A percentile compares a stretch with the other conserved stretches of the same genome.
These are phyloP conservation scores for Brachionus paranguensis DNA, from an alignment of 1,140 invertebrate species.

Conservation along the genomic window DNA sequence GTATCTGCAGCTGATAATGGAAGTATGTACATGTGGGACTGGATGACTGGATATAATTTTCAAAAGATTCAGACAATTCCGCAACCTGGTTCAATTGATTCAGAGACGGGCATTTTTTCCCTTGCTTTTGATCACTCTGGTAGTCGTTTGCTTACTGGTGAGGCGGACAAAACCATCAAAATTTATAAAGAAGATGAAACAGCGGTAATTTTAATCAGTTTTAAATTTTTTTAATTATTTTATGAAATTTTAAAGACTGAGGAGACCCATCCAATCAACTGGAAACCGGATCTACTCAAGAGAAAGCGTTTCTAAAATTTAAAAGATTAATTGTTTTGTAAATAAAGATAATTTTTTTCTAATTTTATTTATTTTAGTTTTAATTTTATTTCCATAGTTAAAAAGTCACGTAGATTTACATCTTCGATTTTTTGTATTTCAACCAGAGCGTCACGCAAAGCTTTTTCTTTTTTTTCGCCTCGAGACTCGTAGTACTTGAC, in stretches of 20 bases:
- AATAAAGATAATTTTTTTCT: constrained; percentile 5
- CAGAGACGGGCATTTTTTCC: constrained; percentile 92
- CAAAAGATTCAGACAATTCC: constrained; percentile 83
- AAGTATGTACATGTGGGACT: constrained; percentile 97
- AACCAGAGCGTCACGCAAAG: not conserved
- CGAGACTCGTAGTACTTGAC: not conserved
- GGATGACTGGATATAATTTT: constrained; percentile 96
- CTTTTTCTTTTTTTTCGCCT: not conserved
- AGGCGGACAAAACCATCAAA: constrained; percentile 99
- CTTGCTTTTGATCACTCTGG: constrained; percentile 90
- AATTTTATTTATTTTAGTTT: constrained; percentile 22
- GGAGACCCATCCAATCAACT: constrained; percentile 91
- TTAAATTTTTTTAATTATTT: not conserved
- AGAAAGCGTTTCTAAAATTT: constrained; percentile 24
- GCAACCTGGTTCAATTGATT: constrained; percentile 98
- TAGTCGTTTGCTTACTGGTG: constrained; percentile 83
- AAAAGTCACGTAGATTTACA: constrained; percentile 1
- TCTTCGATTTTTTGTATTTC: constrained; percentile 36
- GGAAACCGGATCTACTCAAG: constrained; percentile 71
- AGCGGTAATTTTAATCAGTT: constrained; percentile 61
- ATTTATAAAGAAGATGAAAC: constrained; percentile 95
- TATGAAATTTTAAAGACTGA: constrained; percentile 66
- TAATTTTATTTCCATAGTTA: constrained; percentile 22
- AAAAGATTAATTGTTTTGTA: constrained; percentile 14
- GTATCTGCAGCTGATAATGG: constrained; percentile 97